A percentile compares a stretch with the other conserved stretches of the same genome.
Evolutionary conservation across 2,888 invertebrate species (phyloP).

Genomic region (Hedychridium roseum): DNA sequence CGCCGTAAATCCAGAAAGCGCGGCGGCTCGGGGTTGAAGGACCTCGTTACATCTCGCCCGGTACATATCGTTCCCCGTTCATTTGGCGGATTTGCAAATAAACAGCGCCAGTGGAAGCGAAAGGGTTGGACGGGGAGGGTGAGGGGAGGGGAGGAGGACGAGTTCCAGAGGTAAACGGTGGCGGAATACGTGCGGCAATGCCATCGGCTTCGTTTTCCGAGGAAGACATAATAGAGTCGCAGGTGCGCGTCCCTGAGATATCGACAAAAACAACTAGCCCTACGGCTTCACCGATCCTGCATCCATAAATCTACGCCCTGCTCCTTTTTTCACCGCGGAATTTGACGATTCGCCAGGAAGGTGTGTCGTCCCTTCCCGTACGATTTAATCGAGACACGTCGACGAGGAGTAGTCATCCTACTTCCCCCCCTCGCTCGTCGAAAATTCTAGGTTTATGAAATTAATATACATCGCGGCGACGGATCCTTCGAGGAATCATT

Average conservation of each 20-base stretch:
- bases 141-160: conserved; percentile 16
- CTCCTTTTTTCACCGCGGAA: no score
- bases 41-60: conserved; percentile 38
- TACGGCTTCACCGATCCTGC: neutral
- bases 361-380: no score
- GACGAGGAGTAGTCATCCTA: no score
- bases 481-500: no score
- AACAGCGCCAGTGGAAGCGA: no score
- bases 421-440: no score
- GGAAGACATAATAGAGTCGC: conserved; percentile 49
- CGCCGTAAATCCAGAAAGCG: conserved; percentile 19
- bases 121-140: no score
- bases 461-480: no score
- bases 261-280: conserved; percentile 44
- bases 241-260: no score
- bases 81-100: conserved; percentile 28
- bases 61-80: conserved; percentile 33
- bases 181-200: conserved; percentile 16
- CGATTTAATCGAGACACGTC: no score
- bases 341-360: no score
- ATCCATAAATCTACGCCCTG: neutral
- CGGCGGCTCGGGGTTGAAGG: conserved; percentile 41
- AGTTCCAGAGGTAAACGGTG: conserved; percentile 16
- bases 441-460: no score
- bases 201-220: conserved; percentile 35